Percentiles rank a stretch among this genome's conserved stretches.
These are phyloP conservation scores for Teleopsis dalmanni DNA, from an alignment of 1,140 invertebrate species.

Conservation along the genomic window DNA sequence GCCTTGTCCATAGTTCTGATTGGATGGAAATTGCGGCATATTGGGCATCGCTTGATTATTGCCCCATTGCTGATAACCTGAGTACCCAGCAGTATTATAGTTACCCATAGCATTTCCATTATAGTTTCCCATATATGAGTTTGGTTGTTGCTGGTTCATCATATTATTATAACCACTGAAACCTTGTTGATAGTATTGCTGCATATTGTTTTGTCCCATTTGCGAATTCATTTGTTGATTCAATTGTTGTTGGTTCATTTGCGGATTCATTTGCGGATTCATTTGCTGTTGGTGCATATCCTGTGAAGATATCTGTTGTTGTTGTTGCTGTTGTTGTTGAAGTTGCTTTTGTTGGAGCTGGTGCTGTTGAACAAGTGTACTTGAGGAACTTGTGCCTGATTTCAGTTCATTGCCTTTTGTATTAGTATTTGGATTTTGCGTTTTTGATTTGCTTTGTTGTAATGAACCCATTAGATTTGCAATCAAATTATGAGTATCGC, in stretches of 20 bases:
- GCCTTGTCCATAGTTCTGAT: too few relatives aligned
- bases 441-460: constrained; percentile 38
- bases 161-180: background rate
- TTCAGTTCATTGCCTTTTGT: background rate
- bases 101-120: constrained; percentile 5
- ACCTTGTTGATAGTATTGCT: background rate
- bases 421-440: constrained; percentile 9
- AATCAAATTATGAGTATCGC: constrained; percentile 54
- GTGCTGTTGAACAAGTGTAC: background rate
- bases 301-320: background rate
- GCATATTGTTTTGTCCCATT: constrained; percentile 8
- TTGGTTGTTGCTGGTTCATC: constrained; percentile 7
- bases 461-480: constrained; percentile 57
- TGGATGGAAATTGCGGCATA: too few relatives aligned
- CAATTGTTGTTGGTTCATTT: constrained; percentile 11
- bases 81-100: background rate
- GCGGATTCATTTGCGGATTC: constrained; percentile 5
- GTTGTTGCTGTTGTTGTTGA: constrained; percentile 6
- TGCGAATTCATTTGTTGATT: constrained; percentile 2
- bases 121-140: constrained; percentile 5
- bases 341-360: constrained; percentile 8
- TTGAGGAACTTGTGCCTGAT: constrained; percentile 1
- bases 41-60: too few relatives aligned
- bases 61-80: constrained; percentile 11
- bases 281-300: constrained; percentile 8